Base-by-base conservation (phyloP, 2,797 vertebrate genomes). In the Tympanoctomys barrerae region DNA sequence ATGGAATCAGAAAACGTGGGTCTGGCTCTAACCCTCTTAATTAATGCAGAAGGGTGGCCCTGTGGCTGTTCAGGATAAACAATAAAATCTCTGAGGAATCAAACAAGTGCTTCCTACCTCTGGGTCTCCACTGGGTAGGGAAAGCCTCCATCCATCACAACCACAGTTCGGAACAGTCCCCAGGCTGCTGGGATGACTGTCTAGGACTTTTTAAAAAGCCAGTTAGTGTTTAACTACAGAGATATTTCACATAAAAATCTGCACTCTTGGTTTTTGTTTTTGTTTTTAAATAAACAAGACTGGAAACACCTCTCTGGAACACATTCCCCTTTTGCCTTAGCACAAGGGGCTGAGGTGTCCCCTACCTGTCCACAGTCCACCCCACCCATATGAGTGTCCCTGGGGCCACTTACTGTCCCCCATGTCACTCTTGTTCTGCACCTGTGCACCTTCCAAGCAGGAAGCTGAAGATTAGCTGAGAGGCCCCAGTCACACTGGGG, bases 11-110 rank as follows among this genome's bases (percentile, higher is more conserved):
- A 86, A 87, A 36, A 71, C 1, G 2, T 9, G 4, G 75, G 31
- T 66, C 70, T 5, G 0, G 68, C 14, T 39, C 16, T 14, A 36
- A 59, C 13, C 71, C 13, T 64, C 61, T 22, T 22, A 19, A 2
- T 0, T 64, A 0, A 0, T 4, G 24, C 22, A 12, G 22, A 19
- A 11, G 0, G 31, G 16, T 42, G 19, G 31, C 7, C 59, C 49
- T 49, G 39, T 9, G 2, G 3, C 36, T 64, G n/a, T 11, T 5
- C 59, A 92, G 28, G 42, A 26, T 42, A 0, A 18, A 6, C 7
- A 16, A 64, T 21, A 62, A 28, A 2, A 39, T 21, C 2, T 6
- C 42, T 57, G 0, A 10, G 21, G 21, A 94, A 11, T 52, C 49
- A 28, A 59, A 46, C 36, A 73, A 28, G 24, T 19, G 21, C 9